Percentiles rank a stretch among this genome's conserved stretches.
phyloP scores from a whole-genome alignment of 2,888 invertebrate species.

The Dynastes hyllus region DNA sequence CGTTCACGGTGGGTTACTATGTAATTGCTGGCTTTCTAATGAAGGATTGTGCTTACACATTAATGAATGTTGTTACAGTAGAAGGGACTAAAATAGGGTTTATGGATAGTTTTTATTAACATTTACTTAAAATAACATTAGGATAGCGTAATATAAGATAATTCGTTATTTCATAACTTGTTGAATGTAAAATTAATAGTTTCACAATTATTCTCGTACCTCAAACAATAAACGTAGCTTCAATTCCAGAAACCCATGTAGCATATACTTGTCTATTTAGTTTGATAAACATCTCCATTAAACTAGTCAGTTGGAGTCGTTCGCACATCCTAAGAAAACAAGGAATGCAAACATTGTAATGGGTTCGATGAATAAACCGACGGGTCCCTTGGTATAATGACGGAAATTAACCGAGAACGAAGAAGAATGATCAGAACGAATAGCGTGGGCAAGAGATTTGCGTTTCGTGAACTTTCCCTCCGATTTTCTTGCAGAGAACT shows the following conservation, averaged over 20 bases:
- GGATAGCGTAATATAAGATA: no score
- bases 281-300: constrained; percentile 17
- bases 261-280: constrained; percentile 1
- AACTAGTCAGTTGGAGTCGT: constrained; percentile 26
- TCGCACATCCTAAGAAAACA: constrained; percentile 31
- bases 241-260: background rate
- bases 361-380: background rate
- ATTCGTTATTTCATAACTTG: no score
- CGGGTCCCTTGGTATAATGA: background rate
- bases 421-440: constrained; percentile 6
- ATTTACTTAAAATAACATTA: no score
- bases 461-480: constrained; percentile 7
- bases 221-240: no score
- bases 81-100: no score
- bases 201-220: no score
- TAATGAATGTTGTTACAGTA: no score
- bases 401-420: constrained; percentile 24
- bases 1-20: no score
- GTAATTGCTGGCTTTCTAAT: no score
- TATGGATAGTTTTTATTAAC: no score
- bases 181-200: no score
- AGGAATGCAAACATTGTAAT: constrained; percentile 15
- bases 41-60: no score
- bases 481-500: constrained; percentile 16
- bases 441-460: background rate